Conservation (phyloP, 2,888 invertebrate species). For the Odontocolon sp. region DNA sequence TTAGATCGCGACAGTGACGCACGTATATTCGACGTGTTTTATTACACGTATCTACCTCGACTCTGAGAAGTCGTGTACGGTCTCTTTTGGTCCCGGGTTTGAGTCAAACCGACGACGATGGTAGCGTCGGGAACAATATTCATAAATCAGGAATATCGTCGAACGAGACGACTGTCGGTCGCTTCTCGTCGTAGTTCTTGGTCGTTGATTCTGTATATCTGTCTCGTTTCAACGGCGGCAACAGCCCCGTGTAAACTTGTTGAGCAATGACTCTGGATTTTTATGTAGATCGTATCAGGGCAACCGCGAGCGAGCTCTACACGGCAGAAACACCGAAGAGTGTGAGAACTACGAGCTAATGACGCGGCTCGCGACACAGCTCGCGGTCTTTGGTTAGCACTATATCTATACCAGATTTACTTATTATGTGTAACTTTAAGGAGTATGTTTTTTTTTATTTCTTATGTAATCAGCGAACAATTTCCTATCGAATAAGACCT, state of each 20-base stretch:
- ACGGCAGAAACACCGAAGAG: conserved; percentile 65
- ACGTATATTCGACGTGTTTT: conserved; percentile 68
- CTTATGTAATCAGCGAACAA: too few relatives aligned
- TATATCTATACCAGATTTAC: too few relatives aligned
- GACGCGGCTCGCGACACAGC: conserved; percentile 64
- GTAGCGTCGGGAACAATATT: conserved; percentile 64
- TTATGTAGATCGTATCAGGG: conserved; percentile 75
- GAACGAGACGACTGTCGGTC: conserved; percentile 64
- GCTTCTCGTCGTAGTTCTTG: conserved; percentile 47
- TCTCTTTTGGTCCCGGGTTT: conserved; percentile 49
- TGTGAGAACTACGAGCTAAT: conserved; percentile 77
- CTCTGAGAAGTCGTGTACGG: conserved; percentile 63
- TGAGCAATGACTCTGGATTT: conserved; percentile 73
- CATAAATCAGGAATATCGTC: conserved; percentile 76
- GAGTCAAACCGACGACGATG: conserved; percentile 53
- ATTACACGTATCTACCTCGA: conserved; percentile 69
- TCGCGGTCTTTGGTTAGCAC: too few relatives aligned
- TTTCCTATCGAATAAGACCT: too few relatives aligned
- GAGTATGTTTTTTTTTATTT: too few relatives aligned
- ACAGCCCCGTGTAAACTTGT: conserved; percentile 71
- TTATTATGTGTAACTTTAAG: too few relatives aligned
- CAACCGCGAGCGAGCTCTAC: conserved; percentile 61
- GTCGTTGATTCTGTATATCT: background rate
- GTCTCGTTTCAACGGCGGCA: conserved; percentile 36
- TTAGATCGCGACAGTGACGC: conserved; percentile 58